These are phyloP conservation scores for Turnix velox DNA, from an alignment of 2,113 vertebrate species.

Conservation along the genomic window DNA sequence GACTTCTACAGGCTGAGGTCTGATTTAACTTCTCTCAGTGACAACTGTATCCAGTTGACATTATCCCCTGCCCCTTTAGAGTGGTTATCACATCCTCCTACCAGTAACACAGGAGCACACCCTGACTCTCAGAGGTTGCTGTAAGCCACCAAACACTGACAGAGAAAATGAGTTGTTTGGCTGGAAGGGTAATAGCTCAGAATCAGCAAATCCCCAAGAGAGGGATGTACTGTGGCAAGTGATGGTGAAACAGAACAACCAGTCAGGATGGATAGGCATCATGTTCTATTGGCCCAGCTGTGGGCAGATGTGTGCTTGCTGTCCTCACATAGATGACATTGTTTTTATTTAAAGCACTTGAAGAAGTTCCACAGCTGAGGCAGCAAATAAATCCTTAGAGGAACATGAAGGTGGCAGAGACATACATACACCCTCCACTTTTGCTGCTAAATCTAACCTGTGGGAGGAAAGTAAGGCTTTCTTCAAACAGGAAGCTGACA, in stretches of 20 bases:
- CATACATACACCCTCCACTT: too few species aligned
- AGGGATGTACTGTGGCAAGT: background rate
- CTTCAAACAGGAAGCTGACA: too few species aligned
- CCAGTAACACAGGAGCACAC: background rate
- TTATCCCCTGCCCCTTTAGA: background rate
- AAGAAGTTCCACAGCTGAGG: background rate
- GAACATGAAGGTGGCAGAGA: background rate
- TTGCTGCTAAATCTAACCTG: too few species aligned
- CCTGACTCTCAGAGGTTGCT: background rate
- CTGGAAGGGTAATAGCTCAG: background rate
- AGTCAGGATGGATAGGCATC: fast-evolving
- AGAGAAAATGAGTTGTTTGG: background rate
- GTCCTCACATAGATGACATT: background rate
- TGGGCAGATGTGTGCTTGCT: background rate
- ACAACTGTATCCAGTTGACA: background rate
- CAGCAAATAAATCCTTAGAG: background rate
- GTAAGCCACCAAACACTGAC: background rate
- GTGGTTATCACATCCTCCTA: background rate
- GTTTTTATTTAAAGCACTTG: background rate
- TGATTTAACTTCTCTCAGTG: background rate
- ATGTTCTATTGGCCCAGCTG: background rate
- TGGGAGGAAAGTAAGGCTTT: too few species aligned
- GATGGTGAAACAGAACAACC: background rate
- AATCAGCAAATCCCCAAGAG: background rate
- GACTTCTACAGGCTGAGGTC: background rate